These are phyloP conservation scores for Caenorhabditis plicata DNA, from an alignment of 2,888 invertebrate species.

Conservation along the genomic window DNA sequence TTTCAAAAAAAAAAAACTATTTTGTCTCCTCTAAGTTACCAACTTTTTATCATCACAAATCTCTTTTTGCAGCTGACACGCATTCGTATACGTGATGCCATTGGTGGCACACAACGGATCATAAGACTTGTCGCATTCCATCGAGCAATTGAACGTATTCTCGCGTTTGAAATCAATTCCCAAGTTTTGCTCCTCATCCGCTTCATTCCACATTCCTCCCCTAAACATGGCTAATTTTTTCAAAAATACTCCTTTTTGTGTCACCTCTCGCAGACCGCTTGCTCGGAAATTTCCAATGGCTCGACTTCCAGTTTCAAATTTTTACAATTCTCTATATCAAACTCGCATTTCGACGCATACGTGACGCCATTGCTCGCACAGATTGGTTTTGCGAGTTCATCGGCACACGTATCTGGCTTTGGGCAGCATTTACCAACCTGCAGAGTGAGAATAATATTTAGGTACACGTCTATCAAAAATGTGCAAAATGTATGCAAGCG, in stretches of 20 bases:
- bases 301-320: constrained; percentile 45
- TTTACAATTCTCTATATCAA: constrained; percentile 36
- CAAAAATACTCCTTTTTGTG: no score
- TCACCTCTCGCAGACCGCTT: constrained; percentile 28
- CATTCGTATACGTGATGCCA: constrained; percentile 53
- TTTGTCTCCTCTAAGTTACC: no score
- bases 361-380: constrained; percentile 54
- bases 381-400: constrained; percentile 38
- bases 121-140: constrained; percentile 48
- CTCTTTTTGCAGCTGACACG: constrained; percentile 47
- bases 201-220: no score
- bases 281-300: constrained; percentile 4
- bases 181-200: no score
- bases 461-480: background rate
- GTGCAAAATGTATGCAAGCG: background rate
- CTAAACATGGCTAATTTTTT: no score
- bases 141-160: constrained; percentile 22
- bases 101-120: constrained; percentile 58
- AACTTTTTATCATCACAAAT: constrained; percentile 28
- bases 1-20: no score
- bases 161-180: constrained; percentile 9
- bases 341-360: constrained; percentile 44
- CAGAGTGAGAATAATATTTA: background rate
- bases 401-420: constrained; percentile 36
- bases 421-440: constrained; percentile 51